These are phyloP conservation scores for Phalangium opilio DNA, from an alignment of 2,888 invertebrate species.

Conservation along the genomic window DNA sequence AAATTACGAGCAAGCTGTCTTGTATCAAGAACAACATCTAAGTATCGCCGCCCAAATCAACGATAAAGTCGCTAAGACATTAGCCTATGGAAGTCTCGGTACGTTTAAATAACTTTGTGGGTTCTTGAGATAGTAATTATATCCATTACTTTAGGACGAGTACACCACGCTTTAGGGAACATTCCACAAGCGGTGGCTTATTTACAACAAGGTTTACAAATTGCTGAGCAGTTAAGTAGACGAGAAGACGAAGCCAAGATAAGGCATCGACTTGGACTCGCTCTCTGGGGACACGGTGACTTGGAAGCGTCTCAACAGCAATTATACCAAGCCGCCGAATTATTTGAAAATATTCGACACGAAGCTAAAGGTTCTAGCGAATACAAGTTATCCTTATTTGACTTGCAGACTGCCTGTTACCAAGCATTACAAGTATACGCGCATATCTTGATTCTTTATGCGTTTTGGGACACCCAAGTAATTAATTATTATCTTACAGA, in stretches of 20 bases:
- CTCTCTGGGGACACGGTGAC: conserved; percentile 77
- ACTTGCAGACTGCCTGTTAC: conserved; percentile 73
- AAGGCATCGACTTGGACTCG: conserved; percentile 71
- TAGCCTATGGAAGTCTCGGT: conserved; percentile 57
- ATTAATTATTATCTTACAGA: conserved; percentile 37
- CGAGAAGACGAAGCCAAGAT: conserved; percentile 79
- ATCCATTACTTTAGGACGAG: conserved; percentile 44
- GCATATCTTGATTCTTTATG: too few species aligned
- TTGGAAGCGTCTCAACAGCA: conserved; percentile 74
- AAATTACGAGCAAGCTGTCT: conserved; percentile 65
- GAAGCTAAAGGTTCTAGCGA: conserved; percentile 43
- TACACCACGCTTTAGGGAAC: conserved; percentile 76
- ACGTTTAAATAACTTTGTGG: conserved; percentile 13
- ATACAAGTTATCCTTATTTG: conserved; percentile 47
- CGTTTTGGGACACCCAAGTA: too few species aligned
- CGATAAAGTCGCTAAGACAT: conserved; percentile 59
- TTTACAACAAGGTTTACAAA: conserved; percentile 61
- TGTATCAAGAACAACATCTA: conserved; percentile 78
- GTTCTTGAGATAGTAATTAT: not conserved
- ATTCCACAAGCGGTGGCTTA: conserved; percentile 75
- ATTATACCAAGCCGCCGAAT: conserved; percentile 66
- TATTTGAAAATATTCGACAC: conserved; percentile 36
- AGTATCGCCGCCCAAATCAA: conserved; percentile 67
- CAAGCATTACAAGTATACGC: conserved; percentile 56
- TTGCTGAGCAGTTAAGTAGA: conserved; percentile 35